Conservation (phyloP, 1,140 invertebrate species). For the Drosophila malerkotliana region DNA sequence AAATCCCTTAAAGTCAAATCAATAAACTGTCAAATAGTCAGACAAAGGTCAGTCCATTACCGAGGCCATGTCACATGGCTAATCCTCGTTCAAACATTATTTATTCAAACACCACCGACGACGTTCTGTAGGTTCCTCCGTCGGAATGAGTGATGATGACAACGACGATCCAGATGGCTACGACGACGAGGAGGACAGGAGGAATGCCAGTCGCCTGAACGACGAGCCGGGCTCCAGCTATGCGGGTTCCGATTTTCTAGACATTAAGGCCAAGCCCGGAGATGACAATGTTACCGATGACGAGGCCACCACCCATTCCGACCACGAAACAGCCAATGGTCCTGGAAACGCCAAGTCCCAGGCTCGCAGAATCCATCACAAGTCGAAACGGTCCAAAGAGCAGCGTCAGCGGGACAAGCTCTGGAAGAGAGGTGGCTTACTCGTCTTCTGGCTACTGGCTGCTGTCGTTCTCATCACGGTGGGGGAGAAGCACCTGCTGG, state of each 20-base stretch:
- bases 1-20: conserved; percentile 33
- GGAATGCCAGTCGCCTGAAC: conserved; percentile 24
- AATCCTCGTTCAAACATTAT: conserved; percentile 5
- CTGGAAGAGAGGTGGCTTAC: conserved; percentile 56
- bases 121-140: conserved; percentile 50
- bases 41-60: conserved; percentile 25
- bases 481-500: conserved; percentile 75
- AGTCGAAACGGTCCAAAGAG: conserved; percentile 68
- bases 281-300: conserved; percentile 69
- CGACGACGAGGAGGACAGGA: conserved; percentile 45
- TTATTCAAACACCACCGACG: conserved; percentile 32
- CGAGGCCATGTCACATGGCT: background rate
- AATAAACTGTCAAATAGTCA: conserved; percentile 43
- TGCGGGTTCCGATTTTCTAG: conserved; percentile 70
- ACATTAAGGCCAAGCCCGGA: conserved; percentile 31
- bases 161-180: conserved; percentile 52
- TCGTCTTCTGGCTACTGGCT: conserved; percentile 69
- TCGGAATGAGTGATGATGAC: conserved; percentile 55
- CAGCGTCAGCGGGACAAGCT: conserved; percentile 58
- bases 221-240: conserved; percentile 58
- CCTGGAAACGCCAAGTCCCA: conserved; percentile 65
- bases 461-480: conserved; percentile 68
- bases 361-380: conserved; percentile 60
- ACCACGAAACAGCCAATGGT: conserved; percentile 63
- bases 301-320: conserved; percentile 75